Evolutionary conservation across 2,113 vertebrate genomes (phyloP).

Genomic region (Danionella cerebrum): DNA sequence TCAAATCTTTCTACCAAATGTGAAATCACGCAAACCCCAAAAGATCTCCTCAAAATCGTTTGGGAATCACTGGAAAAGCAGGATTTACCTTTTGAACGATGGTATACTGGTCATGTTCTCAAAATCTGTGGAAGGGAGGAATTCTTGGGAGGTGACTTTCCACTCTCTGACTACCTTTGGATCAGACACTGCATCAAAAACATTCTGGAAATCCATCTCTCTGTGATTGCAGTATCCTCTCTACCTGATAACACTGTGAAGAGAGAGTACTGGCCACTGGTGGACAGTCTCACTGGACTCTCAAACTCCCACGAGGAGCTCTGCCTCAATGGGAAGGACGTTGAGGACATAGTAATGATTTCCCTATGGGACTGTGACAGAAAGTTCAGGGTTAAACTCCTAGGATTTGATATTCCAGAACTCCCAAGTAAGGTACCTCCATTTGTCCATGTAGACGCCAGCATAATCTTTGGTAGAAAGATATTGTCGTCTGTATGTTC

Average conservation of each 20-base stretch:
- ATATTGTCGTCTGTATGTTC: conserved; percentile 58
- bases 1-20: conserved; percentile 49
- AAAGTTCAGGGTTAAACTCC: conserved; percentile 63
- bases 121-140: conserved; percentile 67
- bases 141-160: conserved; percentile 54
- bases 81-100: conserved; percentile 10
- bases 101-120: conserved; percentile 47
- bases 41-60: conserved; percentile 43
- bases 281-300: conserved; percentile 62
- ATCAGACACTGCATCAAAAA: conserved; percentile 62
- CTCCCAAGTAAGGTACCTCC: conserved; percentile 52
- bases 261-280: conserved; percentile 56
- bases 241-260: conserved; percentile 47
- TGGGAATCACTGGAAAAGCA: conserved; percentile 38
- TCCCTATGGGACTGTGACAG: conserved; percentile 69
- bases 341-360: conserved; percentile 66
- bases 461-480: conserved; percentile 61
- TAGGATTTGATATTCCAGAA: conserved; percentile 64
- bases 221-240: conserved; percentile 46
- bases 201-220: conserved; percentile 55
- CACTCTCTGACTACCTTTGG: conserved; percentile 59
- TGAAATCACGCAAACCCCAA: conserved; percentile 39
- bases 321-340: conserved; percentile 52
- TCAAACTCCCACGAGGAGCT: conserved; percentile 64
- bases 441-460: conserved; percentile 54